Conservation (phyloP, 2,888 invertebrate species). For the Parochlus steinenii region DNA sequence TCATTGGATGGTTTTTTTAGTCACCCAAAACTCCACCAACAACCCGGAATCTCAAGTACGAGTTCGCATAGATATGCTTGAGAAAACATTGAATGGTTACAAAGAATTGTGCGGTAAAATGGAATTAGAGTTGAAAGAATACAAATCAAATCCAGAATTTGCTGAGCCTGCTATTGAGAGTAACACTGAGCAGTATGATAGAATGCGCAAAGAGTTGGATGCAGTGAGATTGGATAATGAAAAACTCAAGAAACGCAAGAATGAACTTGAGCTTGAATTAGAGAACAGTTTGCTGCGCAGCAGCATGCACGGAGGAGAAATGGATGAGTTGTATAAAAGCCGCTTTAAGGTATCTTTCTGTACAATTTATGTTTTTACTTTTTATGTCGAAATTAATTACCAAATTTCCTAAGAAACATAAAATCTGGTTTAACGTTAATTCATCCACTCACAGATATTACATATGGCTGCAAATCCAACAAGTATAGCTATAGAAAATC, state of each 20-base stretch:
- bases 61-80: constrained; percentile 52
- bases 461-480: constrained; percentile 61
- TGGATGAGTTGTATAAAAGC: too few species aligned
- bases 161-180: neutral
- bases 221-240: constrained; percentile 33
- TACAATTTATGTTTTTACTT: constrained; percentile 20
- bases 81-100: constrained; percentile 55
- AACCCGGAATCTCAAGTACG: constrained; percentile 32
- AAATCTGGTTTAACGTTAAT: neutral
- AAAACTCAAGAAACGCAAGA: constrained; percentile 36
- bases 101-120: constrained; percentile 49
- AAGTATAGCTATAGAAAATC: constrained; percentile 44
- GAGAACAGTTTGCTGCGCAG: constrained; percentile 37
- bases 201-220: constrained; percentile 43
- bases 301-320: constrained; percentile 26
- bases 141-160: constrained; percentile 16
- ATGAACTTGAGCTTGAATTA: constrained; percentile 47
- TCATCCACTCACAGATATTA: constrained; percentile 31
- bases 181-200: constrained; percentile 33
- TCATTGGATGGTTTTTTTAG: neutral
- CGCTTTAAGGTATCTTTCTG: constrained; percentile 35
- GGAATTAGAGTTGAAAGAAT: constrained; percentile 40
- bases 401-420: neutral
- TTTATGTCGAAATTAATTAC: neutral
- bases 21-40: constrained; percentile 15